A percentile compares a stretch with the other conserved stretches of the same genome.
phyloP scores from a whole-genome alignment of 2,888 invertebrate species.

The Eudasyphora cyanicolor region DNA sequence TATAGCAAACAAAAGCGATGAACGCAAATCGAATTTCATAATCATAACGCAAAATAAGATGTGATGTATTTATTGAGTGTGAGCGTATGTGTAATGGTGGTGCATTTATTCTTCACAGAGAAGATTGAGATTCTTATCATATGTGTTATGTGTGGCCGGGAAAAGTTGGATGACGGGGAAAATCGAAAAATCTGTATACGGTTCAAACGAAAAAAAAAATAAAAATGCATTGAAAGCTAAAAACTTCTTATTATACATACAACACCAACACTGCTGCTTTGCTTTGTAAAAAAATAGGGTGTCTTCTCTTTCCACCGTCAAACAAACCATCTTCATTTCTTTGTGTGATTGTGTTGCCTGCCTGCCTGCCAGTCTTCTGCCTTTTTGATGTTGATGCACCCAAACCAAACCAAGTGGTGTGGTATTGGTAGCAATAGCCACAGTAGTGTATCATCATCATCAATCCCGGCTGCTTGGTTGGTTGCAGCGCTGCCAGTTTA shows the following conservation, averaged over 20 bases:
- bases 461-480: not conserved
- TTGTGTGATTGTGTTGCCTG: conserved; percentile 43
- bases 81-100: conserved; percentile 1
- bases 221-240: conserved; percentile 46
- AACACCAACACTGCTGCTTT: too few species aligned
- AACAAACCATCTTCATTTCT: conserved; percentile 39
- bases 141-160: too few species aligned
- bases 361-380: too few species aligned
- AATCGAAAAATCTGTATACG: conserved; percentile 34
- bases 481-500: too few species aligned
- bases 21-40: conserved; percentile 36
- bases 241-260: conserved; percentile 43
- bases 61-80: conserved; percentile 17
- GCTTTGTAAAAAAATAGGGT: conserved; percentile 52
- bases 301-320: conserved; percentile 56
- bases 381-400: conserved; percentile 53
- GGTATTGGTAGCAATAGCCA: not conserved
- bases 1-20: conserved; percentile 46
- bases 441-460: conserved; percentile 18
- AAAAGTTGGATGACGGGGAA: conserved; percentile 4
- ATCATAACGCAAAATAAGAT: conserved; percentile 12
- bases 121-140: conserved; percentile 53
- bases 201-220: not conserved
- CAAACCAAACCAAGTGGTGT: too few species aligned
- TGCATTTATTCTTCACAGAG: too few species aligned